These are phyloP conservation scores for Chrysodeixis includens DNA, from an alignment of 2,888 invertebrate genomes.

Conservation along the genomic window DNA sequence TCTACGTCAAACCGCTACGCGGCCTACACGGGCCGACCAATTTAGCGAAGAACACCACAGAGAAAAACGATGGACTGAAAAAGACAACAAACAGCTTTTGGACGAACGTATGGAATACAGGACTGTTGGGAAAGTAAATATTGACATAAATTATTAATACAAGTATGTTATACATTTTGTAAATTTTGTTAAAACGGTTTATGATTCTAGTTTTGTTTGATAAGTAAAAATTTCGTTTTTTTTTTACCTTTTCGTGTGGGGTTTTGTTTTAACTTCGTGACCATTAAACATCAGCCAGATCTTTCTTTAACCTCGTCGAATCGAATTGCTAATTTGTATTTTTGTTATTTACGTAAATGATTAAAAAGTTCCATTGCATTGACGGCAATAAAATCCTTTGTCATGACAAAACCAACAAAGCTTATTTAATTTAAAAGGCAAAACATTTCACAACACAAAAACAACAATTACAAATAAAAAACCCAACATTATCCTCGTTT, in stretches of 20 bases:
- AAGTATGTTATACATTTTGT: not conserved
- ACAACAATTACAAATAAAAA: constrained; percentile 46
- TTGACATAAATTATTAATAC: not conserved
- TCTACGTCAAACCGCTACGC: constrained; percentile 75
- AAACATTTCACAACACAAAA: not conserved
- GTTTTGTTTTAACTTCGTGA: no score
- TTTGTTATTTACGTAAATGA: no score
- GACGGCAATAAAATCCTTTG: not conserved
- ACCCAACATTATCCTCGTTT: constrained; percentile 65
- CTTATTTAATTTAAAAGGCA: not conserved
- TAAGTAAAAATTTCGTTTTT: no score
- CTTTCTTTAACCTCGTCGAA: no score
- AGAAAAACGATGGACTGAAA: constrained; percentile 42
- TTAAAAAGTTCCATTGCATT: no score
- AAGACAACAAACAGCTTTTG: constrained; percentile 47
- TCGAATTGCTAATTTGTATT: no score
- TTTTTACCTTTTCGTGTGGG: no score
- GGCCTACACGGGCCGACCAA: constrained; percentile 64
- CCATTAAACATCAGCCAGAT: no score
- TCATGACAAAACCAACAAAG: no score
- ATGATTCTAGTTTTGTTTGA: no score
- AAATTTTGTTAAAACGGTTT: no score
- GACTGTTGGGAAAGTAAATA: not conserved
- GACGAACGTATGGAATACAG: constrained; percentile 19
- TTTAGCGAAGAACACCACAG: constrained; percentile 61